phyloP scores from a whole-genome alignment of 2,797 vertebrate genomes.

The Enteromius thamalakanensis region DNA sequence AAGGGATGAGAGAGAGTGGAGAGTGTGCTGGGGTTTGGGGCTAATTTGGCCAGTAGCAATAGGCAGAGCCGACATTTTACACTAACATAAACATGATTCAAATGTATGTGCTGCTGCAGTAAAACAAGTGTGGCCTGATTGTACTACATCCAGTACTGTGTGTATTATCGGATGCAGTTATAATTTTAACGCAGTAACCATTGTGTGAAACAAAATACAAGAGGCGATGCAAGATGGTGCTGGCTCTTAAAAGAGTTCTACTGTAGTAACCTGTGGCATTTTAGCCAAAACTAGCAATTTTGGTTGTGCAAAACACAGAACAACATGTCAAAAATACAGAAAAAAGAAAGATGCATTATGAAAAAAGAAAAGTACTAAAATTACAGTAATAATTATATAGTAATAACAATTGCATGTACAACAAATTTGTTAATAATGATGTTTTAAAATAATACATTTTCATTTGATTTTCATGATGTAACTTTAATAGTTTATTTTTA shows the following conservation, averaged over 20 bases:
- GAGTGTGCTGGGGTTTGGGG: conserved; percentile 25
- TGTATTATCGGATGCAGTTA: background rate
- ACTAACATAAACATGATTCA: background rate
- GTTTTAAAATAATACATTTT: too few species aligned
- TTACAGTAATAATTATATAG: background rate
- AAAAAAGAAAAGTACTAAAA: background rate
- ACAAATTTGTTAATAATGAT: background rate
- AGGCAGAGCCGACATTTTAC: conserved; percentile 15
- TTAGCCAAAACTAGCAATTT: background rate
- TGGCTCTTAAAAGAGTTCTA: background rate
- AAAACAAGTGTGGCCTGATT: background rate
- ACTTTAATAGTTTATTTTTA: background rate
- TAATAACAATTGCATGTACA: background rate
- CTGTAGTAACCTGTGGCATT: background rate
- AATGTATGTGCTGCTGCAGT: background rate
- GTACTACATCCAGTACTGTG: too few species aligned
- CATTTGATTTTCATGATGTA: background rate
- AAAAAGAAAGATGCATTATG: background rate
- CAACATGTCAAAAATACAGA: background rate
- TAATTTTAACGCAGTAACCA: background rate
- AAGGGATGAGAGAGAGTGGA: conserved; percentile 28
- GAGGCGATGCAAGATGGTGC: background rate
- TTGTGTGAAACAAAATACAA: background rate
- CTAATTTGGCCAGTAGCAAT: conserved; percentile 37
- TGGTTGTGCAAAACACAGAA: background rate